Base-by-base conservation (phyloP, 2,888 invertebrate genomes). In the Hecatera dysodea region DNA sequence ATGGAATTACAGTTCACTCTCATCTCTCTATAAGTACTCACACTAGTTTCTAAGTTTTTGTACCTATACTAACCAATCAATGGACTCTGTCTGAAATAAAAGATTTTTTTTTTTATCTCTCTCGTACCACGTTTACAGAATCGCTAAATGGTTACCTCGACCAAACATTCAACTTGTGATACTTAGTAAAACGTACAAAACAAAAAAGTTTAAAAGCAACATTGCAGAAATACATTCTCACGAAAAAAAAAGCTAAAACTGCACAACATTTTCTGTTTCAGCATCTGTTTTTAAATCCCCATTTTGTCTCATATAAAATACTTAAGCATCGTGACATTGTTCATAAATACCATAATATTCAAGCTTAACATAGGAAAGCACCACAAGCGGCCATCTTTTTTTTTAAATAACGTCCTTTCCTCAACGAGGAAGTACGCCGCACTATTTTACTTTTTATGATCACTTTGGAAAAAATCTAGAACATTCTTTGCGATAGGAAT, bases 381-480 rank as follows among this genome's bases (percentile, higher is more conserved):
- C 22, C 12, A n/a, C 22, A 56, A 36, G 15, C 36, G n/a, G n/a
- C 22, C 55, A 68, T 73, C n/a, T n/a, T n/a, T 19, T 67, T 55
- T 4, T 56, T 65, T 73, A 80, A 75, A 74, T 46, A 61, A 55
- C 56, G 36, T 29, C 3, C 29, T 39, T 46, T 36, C 33, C 50
- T 22, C 48, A 70, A 67, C 52, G 39, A 69, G 84, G 82, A 84
- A 81, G 81, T 65, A 42, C 17, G 65, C 56, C 62, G 81, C 75
- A 63, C 67, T 81, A 82, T 83, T 72, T 81, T 78, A 82, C 56
- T 66, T 75, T 78, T 78, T 68, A 81, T 59, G 84, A 74, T 74
- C 78, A 42, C 71, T 66, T 78, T 70, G 27, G 72, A 80, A 82
- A 75, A 80, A 78, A 67, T 42, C 67, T 70, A 68, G 70, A 60